Conservation (phyloP, 1,140 invertebrate genomes). For the Rhyacophila brunnea region DNA sequence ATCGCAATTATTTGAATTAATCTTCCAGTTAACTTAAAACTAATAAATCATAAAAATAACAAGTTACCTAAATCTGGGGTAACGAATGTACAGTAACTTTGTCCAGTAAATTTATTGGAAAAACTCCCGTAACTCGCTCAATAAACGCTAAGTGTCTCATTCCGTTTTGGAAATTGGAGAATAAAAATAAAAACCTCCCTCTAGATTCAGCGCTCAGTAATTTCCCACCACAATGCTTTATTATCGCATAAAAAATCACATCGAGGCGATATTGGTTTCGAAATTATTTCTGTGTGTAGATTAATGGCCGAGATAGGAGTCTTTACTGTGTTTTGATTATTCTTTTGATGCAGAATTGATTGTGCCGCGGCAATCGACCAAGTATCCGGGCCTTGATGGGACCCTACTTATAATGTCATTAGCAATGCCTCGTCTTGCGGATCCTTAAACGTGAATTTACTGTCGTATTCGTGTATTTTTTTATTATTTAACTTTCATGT, state of each 20-base stretch:
- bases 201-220: background rate
- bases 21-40: no score
- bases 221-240: conserved; percentile 11
- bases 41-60: no score
- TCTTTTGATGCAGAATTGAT: conserved; percentile 36
- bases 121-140: no score
- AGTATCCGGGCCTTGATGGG: conserved; percentile 33
- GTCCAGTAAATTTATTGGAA: no score
- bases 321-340: conserved; percentile 32
- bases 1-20: no score
- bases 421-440: conserved; percentile 13
- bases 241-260: conserved; percentile 16
- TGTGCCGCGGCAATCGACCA: conserved; percentile 31
- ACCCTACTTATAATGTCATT: conserved; percentile 34
- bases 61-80: no score
- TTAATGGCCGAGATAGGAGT: conserved; percentile 27
- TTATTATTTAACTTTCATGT: no score
- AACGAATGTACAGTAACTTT: no score
- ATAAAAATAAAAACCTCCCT: no score
- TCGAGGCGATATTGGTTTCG: conserved; percentile 4
- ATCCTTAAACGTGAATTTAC: conserved; percentile 15
- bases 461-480: background rate
- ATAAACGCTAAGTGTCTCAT: no score
- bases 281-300: conserved; percentile 14
- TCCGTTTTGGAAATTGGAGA: no score